Conservation (phyloP, 2,888 invertebrate genomes). For the Acanthopleura granulata region DNA sequence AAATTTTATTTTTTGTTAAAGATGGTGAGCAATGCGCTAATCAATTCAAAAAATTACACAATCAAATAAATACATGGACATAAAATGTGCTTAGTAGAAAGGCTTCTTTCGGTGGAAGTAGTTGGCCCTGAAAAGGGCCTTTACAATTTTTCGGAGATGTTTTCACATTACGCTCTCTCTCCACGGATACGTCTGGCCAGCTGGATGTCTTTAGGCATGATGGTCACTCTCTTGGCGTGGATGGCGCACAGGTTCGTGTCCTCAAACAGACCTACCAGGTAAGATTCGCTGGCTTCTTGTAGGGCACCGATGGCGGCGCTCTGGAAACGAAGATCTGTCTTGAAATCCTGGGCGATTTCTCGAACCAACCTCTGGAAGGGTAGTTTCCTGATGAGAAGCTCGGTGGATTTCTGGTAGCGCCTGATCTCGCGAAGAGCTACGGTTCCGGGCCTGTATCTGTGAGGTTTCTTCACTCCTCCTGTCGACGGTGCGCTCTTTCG, state of each 20-base stretch:
- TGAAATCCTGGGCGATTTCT: constrained; percentile 10
- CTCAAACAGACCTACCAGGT: constrained; percentile 3
- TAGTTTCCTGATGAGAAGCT: neutral
- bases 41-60: too few relatives aligned
- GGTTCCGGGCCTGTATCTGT: neutral
- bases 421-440: neutral
- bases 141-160: too few relatives aligned
- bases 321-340: neutral
- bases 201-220: constrained; percentile 3
- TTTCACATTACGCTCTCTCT: neutral
- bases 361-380: neutral
- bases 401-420: constrained; percentile 4
- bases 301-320: constrained; percentile 3
- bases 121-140: too few relatives aligned
- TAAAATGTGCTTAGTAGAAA: too few relatives aligned
- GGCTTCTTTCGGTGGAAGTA: too few relatives aligned
- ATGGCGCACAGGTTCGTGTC: constrained; percentile 5
- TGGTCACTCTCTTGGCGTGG: constrained; percentile 12
- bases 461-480: neutral
- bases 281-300: constrained; percentile 6
- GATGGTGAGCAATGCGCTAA: too few relatives aligned
- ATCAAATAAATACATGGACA: too few relatives aligned
- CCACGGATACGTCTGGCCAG: constrained; percentile 6
- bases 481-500: neutral
- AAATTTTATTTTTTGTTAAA: too few relatives aligned